phyloP scores from a whole-genome alignment of 2,888 invertebrate genomes.

The Sinhomidia bicolor region DNA sequence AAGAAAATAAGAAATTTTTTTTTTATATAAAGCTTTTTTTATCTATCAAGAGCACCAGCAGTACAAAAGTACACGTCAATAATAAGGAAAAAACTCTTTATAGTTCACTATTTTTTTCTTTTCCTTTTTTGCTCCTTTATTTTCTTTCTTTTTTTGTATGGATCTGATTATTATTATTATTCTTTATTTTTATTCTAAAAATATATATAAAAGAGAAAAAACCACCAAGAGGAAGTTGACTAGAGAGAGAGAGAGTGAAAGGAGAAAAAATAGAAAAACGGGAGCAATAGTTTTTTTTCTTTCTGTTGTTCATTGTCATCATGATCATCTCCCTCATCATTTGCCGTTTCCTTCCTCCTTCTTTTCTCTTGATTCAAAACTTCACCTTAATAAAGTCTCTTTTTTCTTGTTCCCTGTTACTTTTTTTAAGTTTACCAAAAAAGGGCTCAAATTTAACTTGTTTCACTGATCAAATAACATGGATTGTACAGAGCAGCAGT shows the following conservation, averaged over 20 bases:
- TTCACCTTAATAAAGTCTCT: slow-evolving; percentile 66
- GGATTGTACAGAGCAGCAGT: neutral
- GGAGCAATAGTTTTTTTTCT: slow-evolving; percentile 32
- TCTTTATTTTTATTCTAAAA: neutral
- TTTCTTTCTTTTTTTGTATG: slow-evolving; percentile 37
- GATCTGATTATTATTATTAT: slow-evolving; percentile 46
- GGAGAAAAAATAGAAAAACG: slow-evolving; percentile 19
- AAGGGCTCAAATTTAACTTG: slow-evolving; percentile 64
- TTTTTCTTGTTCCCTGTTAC: neutral
- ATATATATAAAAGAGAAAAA: neutral
- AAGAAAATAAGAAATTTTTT: neutral
- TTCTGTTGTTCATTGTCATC: slow-evolving; percentile 53
- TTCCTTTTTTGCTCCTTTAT: slow-evolving; percentile 30
- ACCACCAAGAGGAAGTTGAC: slow-evolving; percentile 22
- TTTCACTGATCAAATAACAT: slow-evolving; percentile 66
- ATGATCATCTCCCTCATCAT: slow-evolving; percentile 45
- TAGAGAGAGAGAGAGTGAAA: neutral
- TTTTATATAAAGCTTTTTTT: neutral
- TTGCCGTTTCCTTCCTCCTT: slow-evolving; percentile 41
- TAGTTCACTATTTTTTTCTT: slow-evolving; percentile 34
- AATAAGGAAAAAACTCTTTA: slow-evolving; percentile 7
- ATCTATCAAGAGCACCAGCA: neutral
- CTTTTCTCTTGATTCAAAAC: slow-evolving; percentile 35
- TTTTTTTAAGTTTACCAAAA: slow-evolving; percentile 35
- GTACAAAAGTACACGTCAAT: slow-evolving; percentile 27